These are phyloP conservation scores for Podilymbus podiceps DNA, from an alignment of 2,113 vertebrate species.

Conservation along the genomic window DNA sequence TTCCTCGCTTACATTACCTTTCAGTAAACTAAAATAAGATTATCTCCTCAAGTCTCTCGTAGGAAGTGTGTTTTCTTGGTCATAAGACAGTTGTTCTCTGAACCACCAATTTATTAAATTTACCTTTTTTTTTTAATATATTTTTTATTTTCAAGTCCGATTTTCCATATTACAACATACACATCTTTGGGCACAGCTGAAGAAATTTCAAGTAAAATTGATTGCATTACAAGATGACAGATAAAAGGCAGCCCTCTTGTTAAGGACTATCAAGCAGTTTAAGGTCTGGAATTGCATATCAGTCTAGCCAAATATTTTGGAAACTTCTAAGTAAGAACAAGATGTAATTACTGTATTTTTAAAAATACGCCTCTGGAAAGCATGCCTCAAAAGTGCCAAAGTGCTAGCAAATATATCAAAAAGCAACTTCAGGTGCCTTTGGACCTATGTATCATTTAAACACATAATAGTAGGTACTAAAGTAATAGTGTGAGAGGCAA, in stretches of 20 bases:
- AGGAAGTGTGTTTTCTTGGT: background rate
- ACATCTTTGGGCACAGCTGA: background rate
- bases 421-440: background rate
- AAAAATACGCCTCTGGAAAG: background rate
- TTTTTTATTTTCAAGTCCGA: background rate
- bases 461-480: background rate
- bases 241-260: background rate
- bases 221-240: background rate
- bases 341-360: background rate
- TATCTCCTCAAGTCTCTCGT: background rate
- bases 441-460: background rate
- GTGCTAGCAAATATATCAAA: background rate
- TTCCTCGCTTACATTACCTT: slow-evolving; percentile 9
- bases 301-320: background rate
- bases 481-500: background rate
- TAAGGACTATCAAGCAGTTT: background rate
- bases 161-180: background rate
- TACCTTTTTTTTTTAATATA: background rate
- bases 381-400: background rate
- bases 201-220: background rate
- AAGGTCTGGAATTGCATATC: background rate
- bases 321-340: background rate
- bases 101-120: background rate
- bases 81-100: background rate
- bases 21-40: background rate